phyloP scores from a whole-genome alignment of 2,888 invertebrate genomes.

The Eupithecia subfuscata region DNA sequence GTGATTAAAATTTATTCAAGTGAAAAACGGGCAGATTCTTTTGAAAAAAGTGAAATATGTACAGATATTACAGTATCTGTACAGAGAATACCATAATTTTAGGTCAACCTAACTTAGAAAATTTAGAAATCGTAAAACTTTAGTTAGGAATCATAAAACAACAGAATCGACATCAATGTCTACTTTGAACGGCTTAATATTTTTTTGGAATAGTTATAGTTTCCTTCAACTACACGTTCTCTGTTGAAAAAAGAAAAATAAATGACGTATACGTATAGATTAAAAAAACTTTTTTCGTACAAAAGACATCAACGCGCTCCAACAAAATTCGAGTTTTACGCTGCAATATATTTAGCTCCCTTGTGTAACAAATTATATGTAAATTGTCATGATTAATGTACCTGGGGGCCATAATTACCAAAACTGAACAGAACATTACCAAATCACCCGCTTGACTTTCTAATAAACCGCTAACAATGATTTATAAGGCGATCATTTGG shows the following conservation, averaged over 20 bases:
- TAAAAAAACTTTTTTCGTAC: neutral
- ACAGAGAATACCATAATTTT: too few species aligned
- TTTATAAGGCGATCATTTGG: conserved; percentile 40
- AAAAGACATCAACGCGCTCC: neutral
- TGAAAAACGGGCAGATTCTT: too few species aligned
- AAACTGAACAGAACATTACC: conserved; percentile 28
- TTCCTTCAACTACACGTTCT: neutral
- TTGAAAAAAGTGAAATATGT: too few species aligned
- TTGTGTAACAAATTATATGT: conserved; percentile 23
- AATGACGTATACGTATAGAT: neutral
- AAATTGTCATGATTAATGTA: conserved; percentile 32
- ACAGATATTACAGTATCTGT: too few species aligned
- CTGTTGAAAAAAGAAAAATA: neutral
- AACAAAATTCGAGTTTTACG: neutral
- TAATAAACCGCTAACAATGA: conserved; percentile 43
- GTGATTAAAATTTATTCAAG: too few species aligned
- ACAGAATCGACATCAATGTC: too few species aligned
- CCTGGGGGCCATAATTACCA: conserved; percentile 30
- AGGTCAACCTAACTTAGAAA: too few species aligned
- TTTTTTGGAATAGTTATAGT: neutral
- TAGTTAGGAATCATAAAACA: too few species aligned
- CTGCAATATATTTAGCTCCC: neutral
- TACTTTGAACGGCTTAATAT: too few species aligned
- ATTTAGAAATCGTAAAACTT: too few species aligned
- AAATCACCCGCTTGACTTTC: conserved; percentile 44